Base-by-base conservation (phyloP, 2,113 vertebrate species). In the Panurus biarmicus region DNA sequence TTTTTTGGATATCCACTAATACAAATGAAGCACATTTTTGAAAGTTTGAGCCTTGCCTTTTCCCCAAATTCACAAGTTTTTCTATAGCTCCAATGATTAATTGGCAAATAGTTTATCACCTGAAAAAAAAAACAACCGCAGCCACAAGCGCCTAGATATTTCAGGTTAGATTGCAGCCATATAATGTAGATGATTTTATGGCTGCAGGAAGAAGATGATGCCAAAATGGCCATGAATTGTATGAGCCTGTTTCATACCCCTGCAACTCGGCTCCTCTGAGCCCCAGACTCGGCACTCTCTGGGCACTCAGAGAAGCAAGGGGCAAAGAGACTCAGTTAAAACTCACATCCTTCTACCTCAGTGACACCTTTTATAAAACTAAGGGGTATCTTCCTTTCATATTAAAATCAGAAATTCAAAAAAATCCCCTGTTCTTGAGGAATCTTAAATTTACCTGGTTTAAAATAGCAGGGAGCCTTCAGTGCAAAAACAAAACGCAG, bases 221-320 rank as follows among this genome's bases (percentile, higher is more conserved):
- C 38, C 60, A 48, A 71, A 85, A 73, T 3, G 10, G 44, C 36
- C 61, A 48, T 3, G 38, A 64, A 81, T 35, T 64, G 36, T 7
- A 7, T 1, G 13, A 74, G 42, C 5, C 35, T 0, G 0, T 33
- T 73, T 58, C 29, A 36, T 14, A 23, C 29, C 93, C 33, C 71
- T 53, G 76, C 40, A 89, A 74, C 36, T 66, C 12, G 1, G 90
- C 70, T 93, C n/a, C 62, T 28, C 33, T 36, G 29, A 35, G 35
- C 21, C 31, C 56, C 72, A 61, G 24, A 57, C 16, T 17, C 28
- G 6, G 61, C 0, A 0, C 40, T 54, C 54, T 15, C 45, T 0
- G 0, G 3, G 14, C 5, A 16, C 2, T 24, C n/a, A 28, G 24
- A 65, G 64, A 25, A 75, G 14, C 31, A 47, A 75, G 23, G 51